Evolutionary conservation across 2,113 vertebrate species (phyloP).

Genomic region (Daphoenositta chrysoptera): DNA sequence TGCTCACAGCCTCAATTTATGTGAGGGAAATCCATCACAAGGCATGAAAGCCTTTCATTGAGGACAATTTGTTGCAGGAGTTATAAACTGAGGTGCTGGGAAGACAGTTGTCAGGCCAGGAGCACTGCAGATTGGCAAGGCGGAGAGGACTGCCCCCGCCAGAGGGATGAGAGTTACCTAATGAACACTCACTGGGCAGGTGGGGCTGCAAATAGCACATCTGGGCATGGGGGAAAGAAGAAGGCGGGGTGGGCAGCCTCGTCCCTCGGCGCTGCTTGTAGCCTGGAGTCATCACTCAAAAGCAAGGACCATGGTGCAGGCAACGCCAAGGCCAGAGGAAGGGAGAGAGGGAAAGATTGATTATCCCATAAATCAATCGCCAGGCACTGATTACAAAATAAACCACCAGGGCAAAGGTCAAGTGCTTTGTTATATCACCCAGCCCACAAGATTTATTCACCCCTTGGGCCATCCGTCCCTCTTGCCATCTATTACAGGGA

Average conservation of each 20-base stretch:
- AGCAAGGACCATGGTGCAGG: slow-evolving; percentile 3
- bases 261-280: not conserved
- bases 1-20: slow-evolving; percentile 7
- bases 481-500: not conserved
- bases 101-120: not conserved
- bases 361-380: slow-evolving; percentile 23
- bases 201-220: not conserved
- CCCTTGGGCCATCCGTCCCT: not conserved
- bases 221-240: not conserved
- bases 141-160: not conserved
- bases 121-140: not conserved
- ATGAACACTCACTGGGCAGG: not conserved
- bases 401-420: slow-evolving; percentile 54
- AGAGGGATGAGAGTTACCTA: not conserved
- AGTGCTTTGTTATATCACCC: slow-evolving; percentile 52
- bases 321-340: not conserved
- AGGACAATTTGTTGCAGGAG: slow-evolving; percentile 35
- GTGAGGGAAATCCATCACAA: slow-evolving; percentile 32
- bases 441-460: slow-evolving; percentile 47
- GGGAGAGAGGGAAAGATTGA: not conserved
- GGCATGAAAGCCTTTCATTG: not conserved
- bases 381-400: slow-evolving; percentile 24
- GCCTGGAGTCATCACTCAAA: slow-evolving; percentile 32
- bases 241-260: not conserved
- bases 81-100: not conserved